phyloP scores from a whole-genome alignment of 1,140 invertebrate genomes.

The Diplogasteroides magnus region DNA sequence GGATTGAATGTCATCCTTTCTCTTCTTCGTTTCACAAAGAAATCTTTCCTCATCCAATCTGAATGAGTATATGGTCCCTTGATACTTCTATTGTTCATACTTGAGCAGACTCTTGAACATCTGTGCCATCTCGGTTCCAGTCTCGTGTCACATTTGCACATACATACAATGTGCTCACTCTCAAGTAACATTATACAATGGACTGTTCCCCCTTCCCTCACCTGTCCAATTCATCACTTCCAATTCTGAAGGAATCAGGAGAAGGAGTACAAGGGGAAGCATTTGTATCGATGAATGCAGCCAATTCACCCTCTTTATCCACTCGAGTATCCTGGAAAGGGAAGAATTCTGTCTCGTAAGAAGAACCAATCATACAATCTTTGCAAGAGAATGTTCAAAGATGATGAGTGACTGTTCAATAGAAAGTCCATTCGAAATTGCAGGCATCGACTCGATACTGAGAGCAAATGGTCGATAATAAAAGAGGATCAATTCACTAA shows the following conservation, averaged over 20 bases:
- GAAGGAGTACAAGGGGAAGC: background rate
- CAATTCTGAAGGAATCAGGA: too few relatives aligned
- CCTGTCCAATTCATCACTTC: conserved; percentile 5
- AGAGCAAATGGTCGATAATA: conserved; percentile 13
- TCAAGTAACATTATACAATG: conserved; percentile 28
- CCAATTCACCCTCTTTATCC: too few relatives aligned
- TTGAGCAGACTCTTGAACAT: conserved; percentile 58
- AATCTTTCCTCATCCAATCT: conserved; percentile 87
- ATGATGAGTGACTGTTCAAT: conserved; percentile 44
- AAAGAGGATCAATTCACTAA: conserved; percentile 19
- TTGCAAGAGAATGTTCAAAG: conserved; percentile 41
- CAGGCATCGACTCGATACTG: conserved; percentile 50
- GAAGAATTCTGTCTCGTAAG: too few relatives aligned
- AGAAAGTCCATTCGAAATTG: conserved; percentile 37
- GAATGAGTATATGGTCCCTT: conserved; percentile 48
- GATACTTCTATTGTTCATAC: conserved; percentile 36
- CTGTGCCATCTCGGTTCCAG: conserved; percentile 58
- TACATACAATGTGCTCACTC: conserved; percentile 56
- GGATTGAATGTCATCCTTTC: conserved; percentile 69
- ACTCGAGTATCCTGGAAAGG: too few relatives aligned
- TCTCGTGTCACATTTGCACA: conserved; percentile 62
- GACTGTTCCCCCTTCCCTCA: conserved; percentile 9
- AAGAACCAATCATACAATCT: too few relatives aligned
- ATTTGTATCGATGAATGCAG: too few relatives aligned
- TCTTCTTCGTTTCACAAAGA: conserved; percentile 78